Percentiles rank a stretch among this genome's conserved stretches.
phyloP scores from a whole-genome alignment of 2,113 vertebrate genomes.

The Elgaria multicarinata region DNA sequence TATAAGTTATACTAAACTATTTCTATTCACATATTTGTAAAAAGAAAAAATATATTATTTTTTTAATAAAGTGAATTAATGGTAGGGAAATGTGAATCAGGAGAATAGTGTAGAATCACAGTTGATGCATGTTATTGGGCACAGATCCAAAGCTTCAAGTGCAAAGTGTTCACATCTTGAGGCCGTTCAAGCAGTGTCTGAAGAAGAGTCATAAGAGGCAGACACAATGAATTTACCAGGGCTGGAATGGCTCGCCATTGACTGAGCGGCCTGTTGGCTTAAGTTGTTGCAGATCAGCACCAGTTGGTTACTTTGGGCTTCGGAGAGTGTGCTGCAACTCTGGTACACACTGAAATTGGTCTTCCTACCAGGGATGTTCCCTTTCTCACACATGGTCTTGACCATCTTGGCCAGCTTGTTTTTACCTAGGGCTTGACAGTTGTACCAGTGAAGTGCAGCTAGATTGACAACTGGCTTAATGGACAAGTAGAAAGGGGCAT shows the following conservation, averaged over 20 bases:
- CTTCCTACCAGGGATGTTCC: conserved; percentile 86
- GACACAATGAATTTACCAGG: conserved; percentile 84
- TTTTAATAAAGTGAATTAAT: conserved; percentile 79
- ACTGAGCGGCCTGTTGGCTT: conserved; percentile 86
- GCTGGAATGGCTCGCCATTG: conserved; percentile 77
- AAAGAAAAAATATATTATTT: conserved; percentile 79
- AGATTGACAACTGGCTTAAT: conserved; percentile 87
- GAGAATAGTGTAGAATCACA: conserved; percentile 60
- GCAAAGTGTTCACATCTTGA: conserved; percentile 23
- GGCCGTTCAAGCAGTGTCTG: conserved; percentile 78
- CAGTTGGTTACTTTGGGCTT: conserved; percentile 88
- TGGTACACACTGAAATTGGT: conserved; percentile 90
- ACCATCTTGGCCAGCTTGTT: conserved; percentile 91
- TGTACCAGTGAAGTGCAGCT: conserved; percentile 87
- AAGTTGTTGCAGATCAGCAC: conserved; percentile 87
- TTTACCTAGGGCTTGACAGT: conserved; percentile 87
- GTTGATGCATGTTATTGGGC: conserved; percentile 50
- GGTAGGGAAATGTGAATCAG: conserved; percentile 60
- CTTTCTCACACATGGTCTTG: conserved; percentile 89
- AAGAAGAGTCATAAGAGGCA: conserved; percentile 86
- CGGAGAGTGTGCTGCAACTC: conserved; percentile 86
- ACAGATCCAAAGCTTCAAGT: conserved; percentile 40
- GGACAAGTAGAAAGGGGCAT: conserved; percentile 85
- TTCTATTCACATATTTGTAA: conserved; percentile 77
- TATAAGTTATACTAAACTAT: conserved; percentile 83